Base-by-base conservation (phyloP, 2,113 vertebrate genomes). In the Nycticryphes semicollaris region DNA sequence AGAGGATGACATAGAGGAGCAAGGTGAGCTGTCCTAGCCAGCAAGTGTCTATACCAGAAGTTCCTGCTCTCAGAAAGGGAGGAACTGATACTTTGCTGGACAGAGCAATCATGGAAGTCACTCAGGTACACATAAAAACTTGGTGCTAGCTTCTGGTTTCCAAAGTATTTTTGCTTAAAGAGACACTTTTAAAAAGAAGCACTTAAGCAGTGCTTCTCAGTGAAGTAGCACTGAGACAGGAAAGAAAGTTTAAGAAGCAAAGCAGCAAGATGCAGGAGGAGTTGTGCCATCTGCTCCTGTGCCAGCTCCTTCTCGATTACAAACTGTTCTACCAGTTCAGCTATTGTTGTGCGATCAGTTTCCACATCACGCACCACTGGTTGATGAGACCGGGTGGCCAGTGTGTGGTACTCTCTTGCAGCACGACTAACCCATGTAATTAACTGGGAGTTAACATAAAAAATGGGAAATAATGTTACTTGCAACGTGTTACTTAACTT, bases 331-430 rank as follows among this genome's bases (percentile, higher is more conserved):
- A 60, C 14, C 48, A 48, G 24, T 28, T 53, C 60, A 64, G 43
- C 66, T 66, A 22, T 9, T 50, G 41, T 11, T 53, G 45, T 12
- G 39, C 2, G 12, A 69, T 16, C 37, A 80, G 30, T 30, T 59
- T 68, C 33, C 1, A 0, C 4, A 15, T 0, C 35, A 45, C 0
- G 2, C 20, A 13, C 15, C 27, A 12, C 24, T 12, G 25, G 17
- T 0, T n/a, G 35, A 62, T 7, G 12, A 22, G 12, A 66, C 22
- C 28, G 9, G 5, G 27, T 27, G 37, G 25, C 18, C 45, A 25
- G 12, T 0, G 1, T 6, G 14, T 4, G 15, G 48, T 3, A 28
- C 7, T 23, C 30, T 39, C 41, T 33, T 21, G 24, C 7, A 54
- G 11, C 21, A 63, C 13, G 15, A 80, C 21, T 4, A 87, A 37